These are phyloP conservation scores for Alouatta palliata DNA, from an alignment of 2,113 vertebrate genomes.

Conservation along the genomic window DNA sequence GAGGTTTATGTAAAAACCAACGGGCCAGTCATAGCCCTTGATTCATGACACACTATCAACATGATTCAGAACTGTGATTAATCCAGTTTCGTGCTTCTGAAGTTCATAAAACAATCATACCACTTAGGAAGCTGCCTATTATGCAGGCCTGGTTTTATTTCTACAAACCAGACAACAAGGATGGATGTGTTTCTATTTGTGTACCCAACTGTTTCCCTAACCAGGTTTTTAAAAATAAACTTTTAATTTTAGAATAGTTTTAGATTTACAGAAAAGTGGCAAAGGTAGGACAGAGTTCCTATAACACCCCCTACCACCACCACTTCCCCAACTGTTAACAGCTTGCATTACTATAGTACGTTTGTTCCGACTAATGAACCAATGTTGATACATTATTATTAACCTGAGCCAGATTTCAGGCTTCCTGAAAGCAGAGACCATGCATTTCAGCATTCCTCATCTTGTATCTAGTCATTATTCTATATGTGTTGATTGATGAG, in stretches of 20 bases:
- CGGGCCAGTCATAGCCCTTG: neutral
- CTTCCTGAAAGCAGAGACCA: neutral
- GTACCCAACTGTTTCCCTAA: conserved; percentile 47
- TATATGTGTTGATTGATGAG: neutral
- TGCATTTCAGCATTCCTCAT: neutral
- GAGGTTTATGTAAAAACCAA: conserved; percentile 1
- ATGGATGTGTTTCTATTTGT: conserved; percentile 60
- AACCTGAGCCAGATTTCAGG: neutral
- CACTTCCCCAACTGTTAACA: neutral
- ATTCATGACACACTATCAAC: conserved; percentile 3
- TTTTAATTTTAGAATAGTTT: conserved; percentile 64
- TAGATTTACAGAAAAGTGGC: conserved; percentile 53
- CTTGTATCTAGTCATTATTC: neutral
- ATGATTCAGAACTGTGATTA: conserved; percentile 36
- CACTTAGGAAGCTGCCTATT: neutral
- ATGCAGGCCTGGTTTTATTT: conserved; percentile 38
- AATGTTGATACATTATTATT: neutral
- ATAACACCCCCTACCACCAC: neutral
- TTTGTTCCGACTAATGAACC: conserved; percentile 11
- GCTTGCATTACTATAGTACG: neutral
- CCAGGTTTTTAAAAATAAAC: conserved; percentile 63
- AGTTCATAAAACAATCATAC: neutral
- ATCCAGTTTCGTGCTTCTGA: conserved; percentile 15
- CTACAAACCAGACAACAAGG: conserved; percentile 41
- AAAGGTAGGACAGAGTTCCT: neutral